phyloP scores from a whole-genome alignment of 2,888 invertebrate species.

The Dysmachus trigonus region DNA sequence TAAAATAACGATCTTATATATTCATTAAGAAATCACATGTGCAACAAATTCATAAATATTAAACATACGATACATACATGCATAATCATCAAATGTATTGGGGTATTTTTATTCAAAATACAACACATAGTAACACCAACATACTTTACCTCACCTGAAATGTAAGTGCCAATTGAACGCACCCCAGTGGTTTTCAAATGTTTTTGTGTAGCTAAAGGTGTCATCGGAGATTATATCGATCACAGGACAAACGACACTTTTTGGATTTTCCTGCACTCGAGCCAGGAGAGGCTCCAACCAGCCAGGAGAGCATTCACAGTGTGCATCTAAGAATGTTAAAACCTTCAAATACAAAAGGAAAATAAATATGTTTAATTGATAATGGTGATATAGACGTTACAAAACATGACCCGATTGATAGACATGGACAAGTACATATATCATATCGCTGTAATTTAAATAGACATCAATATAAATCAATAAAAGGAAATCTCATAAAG shows the following conservation, averaged over 20 bases:
- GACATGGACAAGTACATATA: no score
- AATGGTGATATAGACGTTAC: no score
- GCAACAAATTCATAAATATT: no score
- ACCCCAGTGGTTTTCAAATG: conserved; percentile 93
- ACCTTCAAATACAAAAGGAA: conserved; percentile 55
- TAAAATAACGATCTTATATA: no score
- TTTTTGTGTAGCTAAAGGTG: conserved; percentile 93
- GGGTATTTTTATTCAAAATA: neutral
- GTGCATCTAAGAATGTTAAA: conserved; percentile 94
- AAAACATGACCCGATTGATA: no score
- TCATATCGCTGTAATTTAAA: no score
- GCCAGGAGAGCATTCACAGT: conserved; percentile 89
- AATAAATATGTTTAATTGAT: neutral
- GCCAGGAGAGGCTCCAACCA: conserved; percentile 81
- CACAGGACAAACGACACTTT: conserved; percentile 70
- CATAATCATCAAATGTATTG: neutral
- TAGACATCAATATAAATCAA: no score
- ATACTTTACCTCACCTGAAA: conserved; percentile 66
- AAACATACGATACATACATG: neutral
- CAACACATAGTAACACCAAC: no score
- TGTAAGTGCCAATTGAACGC: conserved; percentile 98
- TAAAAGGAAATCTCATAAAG: no score
- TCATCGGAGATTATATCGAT: conserved; percentile 96
- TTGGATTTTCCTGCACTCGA: conserved; percentile 64
- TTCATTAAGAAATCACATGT: no score